Conservation (phyloP, 2,888 invertebrate species). For the Drosophila melanosoma region DNA sequence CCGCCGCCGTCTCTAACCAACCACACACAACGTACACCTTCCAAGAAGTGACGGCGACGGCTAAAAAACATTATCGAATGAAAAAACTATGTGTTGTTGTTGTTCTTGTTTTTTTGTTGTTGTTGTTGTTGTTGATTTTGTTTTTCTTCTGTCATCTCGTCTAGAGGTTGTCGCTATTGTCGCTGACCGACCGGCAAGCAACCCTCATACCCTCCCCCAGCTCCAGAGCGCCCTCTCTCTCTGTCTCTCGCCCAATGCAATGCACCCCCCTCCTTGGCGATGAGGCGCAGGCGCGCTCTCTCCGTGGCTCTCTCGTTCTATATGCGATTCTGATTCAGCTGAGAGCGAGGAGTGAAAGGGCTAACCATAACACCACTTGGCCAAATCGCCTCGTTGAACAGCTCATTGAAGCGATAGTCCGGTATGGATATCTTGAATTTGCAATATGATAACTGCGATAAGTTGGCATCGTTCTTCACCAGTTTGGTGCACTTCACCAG, state of each 20-base stretch:
- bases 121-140: conserved; percentile 13
- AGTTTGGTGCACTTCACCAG: conserved; percentile 82
- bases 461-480: conserved; percentile 82
- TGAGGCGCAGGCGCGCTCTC: conserved; percentile 45
- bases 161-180: conserved; percentile 43
- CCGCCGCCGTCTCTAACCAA: neutral
- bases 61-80: conserved; percentile 57
- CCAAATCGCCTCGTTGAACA: conserved; percentile 83
- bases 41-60: conserved; percentile 20
- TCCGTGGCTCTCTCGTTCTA: conserved; percentile 58
- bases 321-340: conserved; percentile 83
- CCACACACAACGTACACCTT: neutral
- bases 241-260: conserved; percentile 15
- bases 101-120: conserved; percentile 16
- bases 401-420: conserved; percentile 83
- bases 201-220: conserved; percentile 34
- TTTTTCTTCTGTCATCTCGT: conserved; percentile 28
- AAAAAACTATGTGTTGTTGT: conserved; percentile 39
- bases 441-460: conserved; percentile 82
- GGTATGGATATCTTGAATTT: conserved; percentile 83
- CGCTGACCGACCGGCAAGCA: conserved; percentile 58
- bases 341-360: conserved; percentile 82
- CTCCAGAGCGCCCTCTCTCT: conserved; percentile 1
- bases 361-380: conserved; percentile 84
- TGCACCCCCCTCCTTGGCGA: conserved; percentile 15